Evolutionary conservation across 2,888 invertebrate species (phyloP).

Genomic region (Limnephilus rhombicus): DNA sequence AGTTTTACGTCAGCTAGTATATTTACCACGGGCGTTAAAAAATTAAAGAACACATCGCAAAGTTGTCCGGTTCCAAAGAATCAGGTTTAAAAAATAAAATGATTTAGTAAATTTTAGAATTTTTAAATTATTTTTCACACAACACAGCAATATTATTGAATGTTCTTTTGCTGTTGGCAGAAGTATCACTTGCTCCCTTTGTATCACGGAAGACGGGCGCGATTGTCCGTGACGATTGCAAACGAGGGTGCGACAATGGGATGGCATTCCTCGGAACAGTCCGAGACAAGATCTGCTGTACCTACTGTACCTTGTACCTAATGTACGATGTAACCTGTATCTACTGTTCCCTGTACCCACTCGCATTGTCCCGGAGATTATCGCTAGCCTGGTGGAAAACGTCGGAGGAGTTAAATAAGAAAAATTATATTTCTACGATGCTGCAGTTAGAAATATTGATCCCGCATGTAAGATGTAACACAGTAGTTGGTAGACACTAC

Average conservation of each 20-base stretch:
- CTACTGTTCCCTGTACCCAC: not conserved
- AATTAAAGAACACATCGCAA: too few species aligned
- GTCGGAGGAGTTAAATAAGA: not conserved
- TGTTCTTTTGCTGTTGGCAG: not conserved
- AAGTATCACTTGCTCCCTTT: not conserved
- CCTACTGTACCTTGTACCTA: not conserved
- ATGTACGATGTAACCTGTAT: not conserved
- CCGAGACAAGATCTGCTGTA: conserved; percentile 4
- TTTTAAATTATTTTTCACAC: not conserved
- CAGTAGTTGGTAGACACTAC: not conserved
- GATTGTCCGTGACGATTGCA: conserved; percentile 29
- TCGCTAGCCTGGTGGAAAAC: not conserved
- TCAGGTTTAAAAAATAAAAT: not conserved
- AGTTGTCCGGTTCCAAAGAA: not conserved
- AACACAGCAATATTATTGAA: not conserved
- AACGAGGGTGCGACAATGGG: not conserved
- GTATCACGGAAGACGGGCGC: not conserved
- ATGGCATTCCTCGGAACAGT: conserved; percentile 4
- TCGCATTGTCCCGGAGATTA: not conserved
- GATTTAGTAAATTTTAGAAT: not conserved
- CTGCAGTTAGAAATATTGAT: not conserved
- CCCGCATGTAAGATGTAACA: not conserved
- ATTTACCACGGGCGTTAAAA: too few species aligned
- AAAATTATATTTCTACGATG: not conserved
- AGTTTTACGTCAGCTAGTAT: too few species aligned